These are phyloP conservation scores for Ctenopoma multispine DNA, from an alignment of 2,797 vertebrate genomes.

Conservation along the genomic window DNA sequence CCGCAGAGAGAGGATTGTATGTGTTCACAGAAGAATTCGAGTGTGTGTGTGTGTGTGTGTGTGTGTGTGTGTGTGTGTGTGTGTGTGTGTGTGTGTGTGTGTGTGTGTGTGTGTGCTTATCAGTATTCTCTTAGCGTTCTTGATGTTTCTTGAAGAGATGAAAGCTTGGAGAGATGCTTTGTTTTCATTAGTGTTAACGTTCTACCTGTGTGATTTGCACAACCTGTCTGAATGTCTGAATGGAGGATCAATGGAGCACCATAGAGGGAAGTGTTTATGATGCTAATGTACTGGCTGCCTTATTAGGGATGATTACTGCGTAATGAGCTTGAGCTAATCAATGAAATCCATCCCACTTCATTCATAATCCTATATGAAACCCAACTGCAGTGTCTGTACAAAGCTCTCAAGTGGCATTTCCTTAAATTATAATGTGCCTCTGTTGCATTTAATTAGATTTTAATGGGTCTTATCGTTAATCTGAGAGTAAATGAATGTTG, in stretches of 20 bases:
- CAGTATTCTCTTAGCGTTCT: conserved; percentile 31
- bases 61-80: too few species aligned
- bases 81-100: too few species aligned
- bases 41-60: conserved; percentile 19
- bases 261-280: conserved; percentile 11
- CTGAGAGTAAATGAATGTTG: background rate
- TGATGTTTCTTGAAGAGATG: conserved; percentile 51
- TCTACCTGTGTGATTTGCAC: conserved; percentile 52
- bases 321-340: conserved; percentile 56
- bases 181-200: conserved; percentile 34
- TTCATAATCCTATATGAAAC: conserved; percentile 32
- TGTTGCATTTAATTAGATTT: conserved; percentile 27
- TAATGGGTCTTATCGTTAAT: background rate
- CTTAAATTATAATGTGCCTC: conserved; percentile 17
- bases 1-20: conserved; percentile 32
- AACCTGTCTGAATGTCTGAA: conserved; percentile 31
- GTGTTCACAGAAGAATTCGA: conserved; percentile 17
- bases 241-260: conserved; percentile 48
- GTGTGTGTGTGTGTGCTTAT: conserved; percentile 23
- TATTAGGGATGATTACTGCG: conserved; percentile 47
- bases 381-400: background rate
- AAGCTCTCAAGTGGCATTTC: conserved; percentile 22
- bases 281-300: conserved; percentile 27
- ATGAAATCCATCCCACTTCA: conserved; percentile 45
- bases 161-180: conserved; percentile 37